Evolutionary conservation across 1,140 invertebrate species (phyloP).

Genomic region (Battus philenor): DNA sequence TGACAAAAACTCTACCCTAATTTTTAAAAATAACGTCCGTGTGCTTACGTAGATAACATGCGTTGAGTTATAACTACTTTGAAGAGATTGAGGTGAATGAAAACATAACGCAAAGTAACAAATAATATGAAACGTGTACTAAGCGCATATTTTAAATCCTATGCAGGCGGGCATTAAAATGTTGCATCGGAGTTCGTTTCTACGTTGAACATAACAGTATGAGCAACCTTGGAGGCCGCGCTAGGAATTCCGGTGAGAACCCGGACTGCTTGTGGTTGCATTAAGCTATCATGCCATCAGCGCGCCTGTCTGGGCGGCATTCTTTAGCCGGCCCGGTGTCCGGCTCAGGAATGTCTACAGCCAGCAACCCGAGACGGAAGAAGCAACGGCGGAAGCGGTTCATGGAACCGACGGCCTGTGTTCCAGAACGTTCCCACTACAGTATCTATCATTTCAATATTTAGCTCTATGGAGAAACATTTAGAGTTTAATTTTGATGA

Average conservation of each 20-base stretch:
- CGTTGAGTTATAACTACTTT: too few species aligned
- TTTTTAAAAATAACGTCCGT: not conserved
- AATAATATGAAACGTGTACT: not conserved
- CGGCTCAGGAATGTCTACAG: constrained; percentile 61
- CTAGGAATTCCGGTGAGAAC: constrained; percentile 41
- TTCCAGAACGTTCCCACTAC: constrained; percentile 23
- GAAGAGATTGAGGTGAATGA: too few species aligned
- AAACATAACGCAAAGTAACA: not conserved
- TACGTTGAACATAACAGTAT: constrained; percentile 24
- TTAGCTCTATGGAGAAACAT: not conserved
- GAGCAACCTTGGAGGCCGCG: constrained; percentile 45
- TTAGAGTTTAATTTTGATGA: not conserved
- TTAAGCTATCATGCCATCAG: constrained; percentile 60
- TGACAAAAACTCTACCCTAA: not conserved
- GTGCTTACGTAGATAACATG: not conserved
- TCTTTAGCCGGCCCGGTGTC: constrained; percentile 54
- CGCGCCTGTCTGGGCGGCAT: constrained; percentile 56
- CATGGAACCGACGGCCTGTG: constrained; percentile 37
- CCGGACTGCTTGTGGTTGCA: constrained; percentile 33
- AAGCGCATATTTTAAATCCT: not conserved
- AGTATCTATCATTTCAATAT: not conserved
- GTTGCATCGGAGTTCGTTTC: constrained; percentile 13
- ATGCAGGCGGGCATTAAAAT: not conserved
- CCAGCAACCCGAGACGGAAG: constrained; percentile 72
- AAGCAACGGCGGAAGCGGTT: constrained; percentile 70